Percentiles rank a stretch among this genome's conserved stretches.
Conservation (phyloP, 2,888 invertebrate genomes). For the Orchesella flavescens region DNA sequence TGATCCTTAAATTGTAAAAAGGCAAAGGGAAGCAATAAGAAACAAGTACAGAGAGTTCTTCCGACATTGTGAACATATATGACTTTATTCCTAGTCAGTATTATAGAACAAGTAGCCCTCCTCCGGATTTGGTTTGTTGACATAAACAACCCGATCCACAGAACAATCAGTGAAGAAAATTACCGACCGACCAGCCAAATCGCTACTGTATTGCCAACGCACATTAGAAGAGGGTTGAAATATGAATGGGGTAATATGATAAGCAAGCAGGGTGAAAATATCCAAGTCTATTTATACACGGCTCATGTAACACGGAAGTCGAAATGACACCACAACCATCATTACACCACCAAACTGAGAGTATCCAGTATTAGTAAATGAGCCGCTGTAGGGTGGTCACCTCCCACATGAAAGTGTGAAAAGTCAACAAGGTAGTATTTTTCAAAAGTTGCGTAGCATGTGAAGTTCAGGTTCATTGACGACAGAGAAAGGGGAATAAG, state of each 20-base stretch:
- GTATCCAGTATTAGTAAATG: slow-evolving; percentile 13
- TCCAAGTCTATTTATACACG: background rate
- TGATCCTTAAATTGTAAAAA: background rate
- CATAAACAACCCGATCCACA: slow-evolving; percentile 34
- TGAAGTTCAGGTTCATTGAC: slow-evolving; percentile 52
- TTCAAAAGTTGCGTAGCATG: slow-evolving; percentile 2
- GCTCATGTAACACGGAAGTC: slow-evolving; percentile 64
- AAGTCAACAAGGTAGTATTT: background rate
- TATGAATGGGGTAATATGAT: background rate
- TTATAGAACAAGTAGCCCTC: background rate
- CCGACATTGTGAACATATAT: background rate
- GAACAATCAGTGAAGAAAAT: too few species aligned
- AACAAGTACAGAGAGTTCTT: background rate
- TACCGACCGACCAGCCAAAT: background rate
- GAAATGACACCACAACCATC: slow-evolving; percentile 38
- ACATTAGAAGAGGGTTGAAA: too few species aligned
- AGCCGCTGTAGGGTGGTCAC: slow-evolving; percentile 45
- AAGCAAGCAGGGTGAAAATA: background rate
- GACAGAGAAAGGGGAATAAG: background rate
- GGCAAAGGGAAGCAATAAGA: background rate
- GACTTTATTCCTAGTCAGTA: too few species aligned
- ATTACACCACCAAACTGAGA: background rate
- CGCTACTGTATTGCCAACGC: slow-evolving; percentile 7
- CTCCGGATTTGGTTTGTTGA: slow-evolving; percentile 55
- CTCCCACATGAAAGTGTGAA: slow-evolving; percentile 33